phyloP scores from a whole-genome alignment of 2,113 vertebrate species.

The Pelmatolapia mariae region DNA sequence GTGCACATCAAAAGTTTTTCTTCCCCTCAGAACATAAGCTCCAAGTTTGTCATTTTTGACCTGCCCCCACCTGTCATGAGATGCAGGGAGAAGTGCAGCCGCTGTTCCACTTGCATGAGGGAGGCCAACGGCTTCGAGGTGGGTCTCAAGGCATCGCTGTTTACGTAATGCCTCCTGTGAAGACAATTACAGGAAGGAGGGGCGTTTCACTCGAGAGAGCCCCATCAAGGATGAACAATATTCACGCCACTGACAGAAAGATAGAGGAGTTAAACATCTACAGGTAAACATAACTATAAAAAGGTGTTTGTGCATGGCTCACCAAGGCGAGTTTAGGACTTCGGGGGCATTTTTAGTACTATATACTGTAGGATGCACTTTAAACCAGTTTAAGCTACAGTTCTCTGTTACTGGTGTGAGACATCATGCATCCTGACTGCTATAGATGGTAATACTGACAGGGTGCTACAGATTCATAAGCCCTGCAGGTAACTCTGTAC shows the following conservation, averaged over 20 bases:
- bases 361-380: neutral
- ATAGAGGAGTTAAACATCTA: neutral
- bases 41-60: neutral
- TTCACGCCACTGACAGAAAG: neutral
- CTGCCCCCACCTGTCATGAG: conserved; percentile 58
- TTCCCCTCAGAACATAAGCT: neutral
- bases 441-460: neutral
- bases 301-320: neutral
- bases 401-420: neutral
- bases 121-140: conserved; percentile 28
- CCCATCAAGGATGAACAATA: neutral
- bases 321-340: neutral
- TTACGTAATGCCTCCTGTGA: conserved; percentile 45
- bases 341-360: neutral
- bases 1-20: neutral
- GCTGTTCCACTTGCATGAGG: neutral
- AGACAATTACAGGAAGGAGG: neutral
- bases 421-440: neutral
- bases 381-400: neutral
- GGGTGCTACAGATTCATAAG: neutral
- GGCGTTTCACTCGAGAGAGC: neutral
- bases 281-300: neutral
- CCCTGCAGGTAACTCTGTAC: neutral
- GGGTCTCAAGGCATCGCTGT: conserved; percentile 41
- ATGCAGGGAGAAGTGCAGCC: conserved; percentile 53